Evolutionary conservation across 1,140 invertebrate species (phyloP), one percentile per base, ranked within the genome.

Genomic region (Idris sp.): DNA sequence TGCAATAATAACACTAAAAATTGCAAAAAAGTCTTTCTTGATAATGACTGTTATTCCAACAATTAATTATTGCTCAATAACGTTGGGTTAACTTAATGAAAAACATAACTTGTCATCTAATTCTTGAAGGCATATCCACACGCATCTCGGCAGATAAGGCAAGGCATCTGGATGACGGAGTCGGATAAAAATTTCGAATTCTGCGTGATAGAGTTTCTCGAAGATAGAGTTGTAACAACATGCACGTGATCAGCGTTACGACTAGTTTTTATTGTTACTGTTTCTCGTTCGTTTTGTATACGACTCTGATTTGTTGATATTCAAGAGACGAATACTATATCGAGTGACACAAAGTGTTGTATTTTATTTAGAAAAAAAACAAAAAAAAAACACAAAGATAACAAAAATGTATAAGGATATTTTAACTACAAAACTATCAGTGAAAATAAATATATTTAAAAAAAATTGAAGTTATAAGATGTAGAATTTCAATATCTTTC

Each of bases 221-320:
- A 58, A 48, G 59, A 78, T 78, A 69, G 49, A 78, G 76, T 74
- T 69, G 68, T 78, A 78, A 54, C 62, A 25, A 67, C 73, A 56
- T 22, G 54, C 33, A 43, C 40, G 48, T 35, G 58, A 76, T 76
- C 64, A 51, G 68, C 58, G 76, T 76, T 48, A 44, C 58, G 49
- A 76, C 77, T 76, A 65, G 74, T 78, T 78, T 78, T 78, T 78
- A 65, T 64, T 58, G 33, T 48, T 46, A 31, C 31, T 33, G 48
- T 38, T 61, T n/a, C 36, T 68, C 48, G 16, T 58, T 61, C 53
- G 48, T 41, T 67, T 65, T 22, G 33, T 44, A 31, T 33, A 28
- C 25, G 13, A 40, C 11, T 31, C 14, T 40, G 33, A 69, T 61
- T 53, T 69, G 31, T 38, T 43, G 53, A 51, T 51, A 51, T 30